Evolutionary conservation across 2,113 vertebrate species (phyloP), one percentile per base, ranked within the genome.

Genomic region (Pluvialis apricaria): DNA sequence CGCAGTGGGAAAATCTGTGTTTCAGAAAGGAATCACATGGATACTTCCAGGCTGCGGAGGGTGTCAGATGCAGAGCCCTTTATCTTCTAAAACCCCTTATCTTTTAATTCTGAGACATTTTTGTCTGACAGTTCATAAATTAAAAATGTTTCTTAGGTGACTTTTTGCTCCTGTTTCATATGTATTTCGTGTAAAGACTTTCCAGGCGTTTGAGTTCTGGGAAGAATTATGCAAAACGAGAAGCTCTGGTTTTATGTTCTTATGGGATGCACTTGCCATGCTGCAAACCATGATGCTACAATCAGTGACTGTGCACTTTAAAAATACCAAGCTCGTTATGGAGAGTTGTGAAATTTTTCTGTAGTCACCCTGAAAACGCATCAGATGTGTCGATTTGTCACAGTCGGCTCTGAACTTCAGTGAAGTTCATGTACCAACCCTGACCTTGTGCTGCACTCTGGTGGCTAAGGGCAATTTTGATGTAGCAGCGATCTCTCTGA

Each of bases 111-210:
- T 77, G 82, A 96, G 94, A 84, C 81, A 3, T 93, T 94, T 96
- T 92, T 94, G 92, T 96, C 83, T 96, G 96, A 94, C 96, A 96
- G 94, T 88, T 96, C 92, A 96, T 97, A 95, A 97, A 95, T 97
- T 96, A 93, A 88, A 96, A 95, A 93, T 86, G 86, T 95, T 97
- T 91, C 94, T 94, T 95, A 58, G 44, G 88, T 96, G 95, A 86
- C 95, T 96, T 80, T 86, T 91, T 90, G 95, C 95, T 96, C 94
- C 90, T 44, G 1, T 90, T 97, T 94, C 73, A 19, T 94, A 90
- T 92, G 95, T 94, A 92, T 97, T 96, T 95, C 90, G 42, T 91
- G 86, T 93, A 85, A 97, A 96, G 95, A 71, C 84, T 95, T 94
- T 29, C 52, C 75, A 90, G 79, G 83, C 66, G 1, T 92, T 90